Evolutionary conservation across 1,140 invertebrate species (phyloP).

Genomic region (Drosophila suzukii): DNA sequence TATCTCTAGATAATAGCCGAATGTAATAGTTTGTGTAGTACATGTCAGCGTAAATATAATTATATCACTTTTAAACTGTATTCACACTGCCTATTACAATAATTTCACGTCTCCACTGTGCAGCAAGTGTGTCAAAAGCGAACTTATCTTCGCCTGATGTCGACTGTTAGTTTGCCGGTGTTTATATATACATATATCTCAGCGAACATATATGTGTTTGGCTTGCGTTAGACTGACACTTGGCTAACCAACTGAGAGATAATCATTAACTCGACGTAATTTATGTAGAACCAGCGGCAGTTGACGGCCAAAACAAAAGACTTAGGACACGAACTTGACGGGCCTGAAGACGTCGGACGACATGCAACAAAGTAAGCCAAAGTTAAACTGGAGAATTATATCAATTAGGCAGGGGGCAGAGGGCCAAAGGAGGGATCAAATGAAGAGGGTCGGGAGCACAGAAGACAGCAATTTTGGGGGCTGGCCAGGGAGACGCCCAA

Average conservation of each 20-base stretch:
- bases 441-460: neutral
- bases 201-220: slow-evolving; percentile 2
- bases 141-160: slow-evolving; percentile 6
- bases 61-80: neutral
- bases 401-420: slow-evolving; percentile 56
- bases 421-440: slow-evolving; percentile 8
- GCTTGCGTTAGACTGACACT: slow-evolving; percentile 57
- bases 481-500: slow-evolving; percentile 54
- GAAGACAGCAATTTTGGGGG: slow-evolving; percentile 32
- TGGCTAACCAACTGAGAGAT: slow-evolving; percentile 62
- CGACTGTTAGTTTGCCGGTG: slow-evolving; percentile 2
- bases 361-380: slow-evolving; percentile 32
- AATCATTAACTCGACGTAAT: slow-evolving; percentile 64
- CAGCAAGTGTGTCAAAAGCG: slow-evolving; percentile 5
- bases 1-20: no score
- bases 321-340: slow-evolving; percentile 47
- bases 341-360: neutral
- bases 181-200: slow-evolving; percentile 1
- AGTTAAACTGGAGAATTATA: slow-evolving; percentile 58
- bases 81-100: neutral
- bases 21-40: neutral
- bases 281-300: slow-evolving; percentile 50
- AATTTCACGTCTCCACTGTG: neutral
- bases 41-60: neutral
- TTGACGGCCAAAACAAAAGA: slow-evolving; percentile 42